A percentile compares a stretch with the other conserved stretches of the same genome.
phyloP scores from a whole-genome alignment of 2,888 invertebrate species.

The Sphaerophoria taeniata region DNA sequence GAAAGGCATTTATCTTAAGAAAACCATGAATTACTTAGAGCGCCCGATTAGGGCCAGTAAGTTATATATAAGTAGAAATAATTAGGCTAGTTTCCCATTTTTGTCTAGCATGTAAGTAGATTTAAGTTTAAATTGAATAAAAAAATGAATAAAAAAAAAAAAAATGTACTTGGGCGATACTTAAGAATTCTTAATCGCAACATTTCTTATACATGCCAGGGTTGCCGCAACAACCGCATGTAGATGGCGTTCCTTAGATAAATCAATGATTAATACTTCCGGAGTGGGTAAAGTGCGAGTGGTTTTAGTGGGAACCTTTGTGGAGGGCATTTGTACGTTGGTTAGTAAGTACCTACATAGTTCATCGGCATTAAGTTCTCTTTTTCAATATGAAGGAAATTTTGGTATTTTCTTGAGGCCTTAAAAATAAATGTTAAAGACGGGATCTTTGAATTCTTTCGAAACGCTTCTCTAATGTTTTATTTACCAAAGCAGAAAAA shows the following conservation, averaged over 20 bases:
- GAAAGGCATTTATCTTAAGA: no score
- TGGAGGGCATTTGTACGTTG: neutral
- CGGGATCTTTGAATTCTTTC: no score
- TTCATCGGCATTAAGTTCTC: conserved; percentile 20
- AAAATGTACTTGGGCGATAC: conserved; percentile 63
- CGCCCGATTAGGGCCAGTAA: no score
- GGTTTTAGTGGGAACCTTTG: neutral
- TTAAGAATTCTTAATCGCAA: conserved; percentile 70
- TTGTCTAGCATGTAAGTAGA: no score
- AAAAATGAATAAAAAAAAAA: no score
- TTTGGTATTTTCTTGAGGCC: conserved; percentile 1
- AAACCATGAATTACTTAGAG: no score
- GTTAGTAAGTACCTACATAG: neutral
- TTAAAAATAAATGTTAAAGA: no score
- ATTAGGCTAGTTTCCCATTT: no score
- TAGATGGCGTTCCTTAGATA: conserved; percentile 52
- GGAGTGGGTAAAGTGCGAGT: neutral
- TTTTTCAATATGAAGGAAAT: neutral
- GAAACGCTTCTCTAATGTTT: neutral
- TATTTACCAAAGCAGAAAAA: conserved; percentile 33
- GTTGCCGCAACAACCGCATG: conserved; percentile 7
- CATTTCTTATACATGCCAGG: conserved; percentile 35
- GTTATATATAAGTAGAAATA: no score
- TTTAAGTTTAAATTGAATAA: no score
- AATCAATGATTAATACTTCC: conserved; percentile 68